Percentiles rank a stretch among this genome's conserved stretches.
phyloP scores from a whole-genome alignment of 2,888 invertebrate species.

The Sericinus montela region DNA sequence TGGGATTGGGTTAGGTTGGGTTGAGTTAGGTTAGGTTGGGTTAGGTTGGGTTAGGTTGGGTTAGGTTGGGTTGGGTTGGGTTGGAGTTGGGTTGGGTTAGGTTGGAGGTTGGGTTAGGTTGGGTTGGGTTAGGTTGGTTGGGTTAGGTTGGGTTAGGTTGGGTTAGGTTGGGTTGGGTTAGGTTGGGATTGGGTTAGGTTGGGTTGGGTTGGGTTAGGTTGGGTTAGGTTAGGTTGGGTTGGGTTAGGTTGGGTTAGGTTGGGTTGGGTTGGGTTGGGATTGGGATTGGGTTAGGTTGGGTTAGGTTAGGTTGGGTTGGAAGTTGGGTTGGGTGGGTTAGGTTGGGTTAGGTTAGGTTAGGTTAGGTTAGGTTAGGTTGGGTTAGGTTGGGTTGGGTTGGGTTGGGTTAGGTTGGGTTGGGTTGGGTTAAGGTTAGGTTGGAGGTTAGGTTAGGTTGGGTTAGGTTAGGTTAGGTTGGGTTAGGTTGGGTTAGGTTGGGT shows the following conservation, averaged over 20 bases:
- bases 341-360: slow-evolving; percentile 1
- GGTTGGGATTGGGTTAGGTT: too few species aligned
- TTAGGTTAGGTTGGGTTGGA: slow-evolving; percentile 21
- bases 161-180: too few species aligned
- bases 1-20: too few species aligned
- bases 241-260: slow-evolving; percentile 25
- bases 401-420: background rate
- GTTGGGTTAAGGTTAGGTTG: background rate
- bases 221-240: slow-evolving; percentile 24
- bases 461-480: slow-evolving; percentile 1
- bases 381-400: background rate
- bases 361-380: slow-evolving; percentile 1
- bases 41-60: too few species aligned
- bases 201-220: slow-evolving; percentile 18
- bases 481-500: slow-evolving; percentile 1
- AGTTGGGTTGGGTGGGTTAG: slow-evolving; percentile 4
- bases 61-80: too few species aligned
- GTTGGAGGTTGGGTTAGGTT: too few species aligned
- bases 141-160: too few species aligned
- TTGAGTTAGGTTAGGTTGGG: too few species aligned
- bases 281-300: slow-evolving; percentile 25
- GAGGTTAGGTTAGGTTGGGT: slow-evolving; percentile 1
- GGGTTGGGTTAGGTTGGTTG: too few species aligned
- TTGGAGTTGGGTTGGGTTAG: too few species aligned
- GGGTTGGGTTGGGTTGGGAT: slow-evolving; percentile 24